phyloP scores from a whole-genome alignment of 1,140 invertebrate genomes.

The Metopolophium dirhodum region DNA sequence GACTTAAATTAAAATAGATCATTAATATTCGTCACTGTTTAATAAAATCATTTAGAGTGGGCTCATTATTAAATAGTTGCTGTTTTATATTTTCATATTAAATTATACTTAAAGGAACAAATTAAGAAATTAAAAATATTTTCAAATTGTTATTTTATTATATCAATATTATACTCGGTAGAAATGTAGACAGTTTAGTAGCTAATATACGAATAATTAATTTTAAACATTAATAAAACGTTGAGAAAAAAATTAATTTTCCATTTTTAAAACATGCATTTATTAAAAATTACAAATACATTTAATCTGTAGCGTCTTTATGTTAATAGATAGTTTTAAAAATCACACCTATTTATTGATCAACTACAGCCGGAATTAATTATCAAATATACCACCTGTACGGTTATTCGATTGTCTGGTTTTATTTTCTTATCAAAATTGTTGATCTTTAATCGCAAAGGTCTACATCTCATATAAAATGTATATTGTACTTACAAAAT shows the following conservation, averaged over 20 bases:
- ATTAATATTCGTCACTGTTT: conserved; percentile 1
- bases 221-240: no score
- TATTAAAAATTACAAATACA: no score
- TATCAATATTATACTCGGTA: no score
- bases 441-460: neutral
- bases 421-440: neutral
- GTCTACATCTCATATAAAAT: neutral
- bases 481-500: neutral
- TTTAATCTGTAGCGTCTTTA: no score
- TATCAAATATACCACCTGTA: neutral
- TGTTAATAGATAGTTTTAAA: no score
- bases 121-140: neutral
- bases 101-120: neutral
- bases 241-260: no score
- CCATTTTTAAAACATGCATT: no score
- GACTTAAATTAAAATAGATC: neutral
- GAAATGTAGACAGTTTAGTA: no score
- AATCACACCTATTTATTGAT: neutral
- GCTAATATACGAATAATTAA: no score
- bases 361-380: neutral
- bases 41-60: no score
- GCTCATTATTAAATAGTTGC: neutral
- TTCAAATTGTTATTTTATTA: neutral
- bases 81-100: neutral
- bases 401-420: neutral